Evolutionary conservation across 1,140 invertebrate genomes (phyloP).

Genomic region (Prorops nasuta): DNA sequence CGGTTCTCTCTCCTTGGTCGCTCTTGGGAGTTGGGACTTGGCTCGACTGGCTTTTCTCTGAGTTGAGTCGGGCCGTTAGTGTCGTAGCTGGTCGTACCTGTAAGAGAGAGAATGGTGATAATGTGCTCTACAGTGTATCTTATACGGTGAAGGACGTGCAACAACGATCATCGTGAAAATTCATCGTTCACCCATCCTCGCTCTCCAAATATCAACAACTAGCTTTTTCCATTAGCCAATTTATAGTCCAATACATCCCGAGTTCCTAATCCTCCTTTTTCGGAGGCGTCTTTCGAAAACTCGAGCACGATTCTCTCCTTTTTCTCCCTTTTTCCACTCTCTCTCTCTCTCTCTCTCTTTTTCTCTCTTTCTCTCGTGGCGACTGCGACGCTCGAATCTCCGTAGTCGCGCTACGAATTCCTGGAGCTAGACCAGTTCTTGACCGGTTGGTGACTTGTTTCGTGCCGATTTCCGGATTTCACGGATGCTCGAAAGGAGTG

Average conservation of each 20-base stretch:
- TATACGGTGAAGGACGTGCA: conserved; percentile 23
- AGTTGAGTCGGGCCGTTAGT: conserved; percentile 36
- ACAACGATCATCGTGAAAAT: not conserved
- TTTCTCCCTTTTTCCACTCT: no score
- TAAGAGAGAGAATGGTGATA: conserved; percentile 31
- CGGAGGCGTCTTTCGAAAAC: no score
- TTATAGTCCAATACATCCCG: no score
- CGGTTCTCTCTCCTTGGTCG: conserved; percentile 29
- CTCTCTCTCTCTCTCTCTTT: conserved; percentile 1
- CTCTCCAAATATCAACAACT: no score
- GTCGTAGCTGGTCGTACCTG: conserved; percentile 34
- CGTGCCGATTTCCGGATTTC: not conserved
- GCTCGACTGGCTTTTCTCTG: conserved; percentile 37
- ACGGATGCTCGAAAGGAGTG: not conserved
- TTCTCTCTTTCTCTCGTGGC: not conserved
- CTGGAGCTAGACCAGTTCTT: no score
- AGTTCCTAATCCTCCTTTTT: no score
- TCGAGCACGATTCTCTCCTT: no score
- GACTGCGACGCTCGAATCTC: not conserved
- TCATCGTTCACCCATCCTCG: no score
- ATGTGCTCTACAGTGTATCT: conserved; percentile 35
- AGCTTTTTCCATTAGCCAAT: no score
- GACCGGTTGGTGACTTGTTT: not conserved
- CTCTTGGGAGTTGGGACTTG: conserved; percentile 11
- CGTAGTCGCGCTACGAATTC: no score